Evolutionary conservation across 2,113 vertebrate genomes (phyloP).

Genomic region (Maccullochella peelii): DNA sequence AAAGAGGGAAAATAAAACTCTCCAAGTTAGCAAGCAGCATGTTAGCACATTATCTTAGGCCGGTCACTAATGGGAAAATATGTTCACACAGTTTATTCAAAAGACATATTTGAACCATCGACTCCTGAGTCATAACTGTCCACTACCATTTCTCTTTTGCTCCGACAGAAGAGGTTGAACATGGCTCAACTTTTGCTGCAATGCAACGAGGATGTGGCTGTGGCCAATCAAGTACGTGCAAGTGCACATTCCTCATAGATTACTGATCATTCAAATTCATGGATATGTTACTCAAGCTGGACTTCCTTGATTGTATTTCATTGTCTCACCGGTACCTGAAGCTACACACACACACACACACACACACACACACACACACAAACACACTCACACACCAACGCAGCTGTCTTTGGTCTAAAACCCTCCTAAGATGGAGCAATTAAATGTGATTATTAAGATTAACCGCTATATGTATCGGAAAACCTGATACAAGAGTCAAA

Average conservation of each 20-base stretch:
- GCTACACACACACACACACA: neutral
- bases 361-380: too few species aligned
- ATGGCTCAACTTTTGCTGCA: too few species aligned
- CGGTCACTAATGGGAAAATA: neutral
- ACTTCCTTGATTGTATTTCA: too few species aligned
- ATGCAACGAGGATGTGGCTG: too few species aligned
- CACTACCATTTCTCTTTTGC: neutral
- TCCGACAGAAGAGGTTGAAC: too few species aligned
- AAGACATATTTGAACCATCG: neutral
- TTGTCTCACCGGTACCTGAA: neutral
- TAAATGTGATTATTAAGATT: neutral
- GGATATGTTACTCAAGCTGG: too few species aligned
- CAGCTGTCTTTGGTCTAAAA: neutral
- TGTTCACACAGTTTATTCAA: neutral
- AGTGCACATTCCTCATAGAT: too few species aligned
- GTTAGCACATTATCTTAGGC: neutral
- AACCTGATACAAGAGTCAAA: neutral
- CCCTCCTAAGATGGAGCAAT: neutral
- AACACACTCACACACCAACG: neutral
- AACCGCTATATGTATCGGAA: neutral
- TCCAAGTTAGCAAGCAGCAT: too few species aligned
- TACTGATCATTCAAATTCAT: too few species aligned
- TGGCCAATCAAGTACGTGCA: too few species aligned
- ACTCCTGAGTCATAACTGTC: neutral
- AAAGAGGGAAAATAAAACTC: too few species aligned